Base-by-base conservation (phyloP, 2,797 vertebrate genomes). In the Tamandua tetradactyla region DNA sequence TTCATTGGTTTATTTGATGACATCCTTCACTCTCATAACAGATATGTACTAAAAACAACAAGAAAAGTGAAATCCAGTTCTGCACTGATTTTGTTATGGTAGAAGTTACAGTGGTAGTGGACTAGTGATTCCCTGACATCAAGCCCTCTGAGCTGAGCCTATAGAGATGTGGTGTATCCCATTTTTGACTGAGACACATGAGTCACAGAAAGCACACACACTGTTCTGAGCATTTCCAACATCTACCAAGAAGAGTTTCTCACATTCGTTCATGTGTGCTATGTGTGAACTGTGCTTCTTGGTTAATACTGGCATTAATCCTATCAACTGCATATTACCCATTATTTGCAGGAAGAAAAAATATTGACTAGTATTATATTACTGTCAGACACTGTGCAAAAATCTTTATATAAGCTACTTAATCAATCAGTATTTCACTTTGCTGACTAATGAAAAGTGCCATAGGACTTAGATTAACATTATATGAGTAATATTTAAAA, bases 401-500 rank as follows among this genome's bases (percentile, higher is more conserved):
- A 44, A 81, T 32, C 68, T 87, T 59, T 40, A 76, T 20, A 44
- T 55, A 47, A 6, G 47, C 78, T 49, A n/a, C n/a, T n/a, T n/a
- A n/a, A n/a, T n/a, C n/a, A 91, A 89, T 71, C 10, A 44, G 22
- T 35, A 59, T 52, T 94, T 91, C 35, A 76, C 27, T 75, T 95
- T 91, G 42, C 49, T 79, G 55, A 27, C 23, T 80, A 75, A 83
- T 30, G 11, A 55, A 25, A 86, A 44, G 30, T 30, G 18, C 40
- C 40, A 82, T 40, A 3, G 57, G 75, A 88, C 49, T 80, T 69
- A 80, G 66, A 37, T 84, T 87, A 89, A 79, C 25, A 89, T 35
- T 66, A 88, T 84, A 59, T 91, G n/a, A 44, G 59, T 52, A 85
- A 68, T 84, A 92, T 52, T 94, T 89, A 32, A 93, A 69, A 87